Evolutionary conservation across 2,888 invertebrate genomes (phyloP).

Genomic region (Adelognathus sp.): DNA sequence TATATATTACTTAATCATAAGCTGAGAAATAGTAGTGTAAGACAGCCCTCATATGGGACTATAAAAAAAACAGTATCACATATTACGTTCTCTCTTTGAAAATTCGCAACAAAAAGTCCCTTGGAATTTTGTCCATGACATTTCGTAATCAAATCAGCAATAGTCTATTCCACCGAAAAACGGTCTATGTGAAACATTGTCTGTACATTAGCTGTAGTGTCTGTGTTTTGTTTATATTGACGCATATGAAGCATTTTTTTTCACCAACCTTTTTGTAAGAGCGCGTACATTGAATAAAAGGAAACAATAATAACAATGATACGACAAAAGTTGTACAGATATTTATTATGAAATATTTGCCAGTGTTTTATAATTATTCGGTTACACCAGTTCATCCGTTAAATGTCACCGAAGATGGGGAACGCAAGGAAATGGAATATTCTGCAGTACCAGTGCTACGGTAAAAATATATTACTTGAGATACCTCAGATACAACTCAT

Average conservation of each 20-base stretch:
- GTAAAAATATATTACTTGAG: not conserved
- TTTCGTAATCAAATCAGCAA: conserved; percentile 1
- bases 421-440: not conserved
- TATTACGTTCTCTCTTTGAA: conserved; percentile 5
- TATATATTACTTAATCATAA: conserved; percentile 11
- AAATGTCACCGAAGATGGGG: not conserved
- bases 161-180: conserved; percentile 3
- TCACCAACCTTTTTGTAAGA: conserved; percentile 45
- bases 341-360: not conserved
- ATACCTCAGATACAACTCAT: not conserved
- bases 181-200: conserved; percentile 18
- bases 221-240: conserved; percentile 32
- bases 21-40: conserved; percentile 1
- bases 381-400: not conserved
- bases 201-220: conserved; percentile 22
- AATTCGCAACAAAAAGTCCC: not conserved
- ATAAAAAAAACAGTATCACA: conserved; percentile 7
- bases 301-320: conserved; percentile 19
- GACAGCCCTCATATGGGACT: not conserved
- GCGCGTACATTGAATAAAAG: conserved; percentile 33
- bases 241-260: conserved; percentile 23
- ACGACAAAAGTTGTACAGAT: not conserved
- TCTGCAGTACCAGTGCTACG: not conserved
- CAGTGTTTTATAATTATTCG: not conserved
- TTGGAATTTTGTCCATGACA: conserved; percentile 28